Base-by-base conservation (phyloP, 1,140 invertebrate genomes). In the Sarcophaga bullata region DNA sequence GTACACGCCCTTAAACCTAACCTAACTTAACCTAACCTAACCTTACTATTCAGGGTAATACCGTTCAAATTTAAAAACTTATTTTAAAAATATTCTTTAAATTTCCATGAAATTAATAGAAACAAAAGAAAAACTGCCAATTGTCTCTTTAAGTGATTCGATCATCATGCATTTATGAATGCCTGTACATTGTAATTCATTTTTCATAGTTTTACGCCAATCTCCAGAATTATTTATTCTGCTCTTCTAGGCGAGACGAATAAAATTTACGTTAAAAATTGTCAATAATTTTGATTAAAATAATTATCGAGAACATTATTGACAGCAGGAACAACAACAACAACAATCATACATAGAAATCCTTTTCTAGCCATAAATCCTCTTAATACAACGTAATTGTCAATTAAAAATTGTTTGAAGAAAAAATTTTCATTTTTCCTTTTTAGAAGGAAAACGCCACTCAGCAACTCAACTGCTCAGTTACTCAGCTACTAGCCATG, bases 301-400 rank as follows among this genome's bases (percentile, higher is more conserved):
- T 76, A 76, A 76, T 76, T 76, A 49, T 49, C 8, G 73, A 76
- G 73, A 8, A 76, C 73, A 76, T 76, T 49, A 49, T 49, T 75
- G 73, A 76, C 62, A 68, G 62, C 10, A 52, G 19, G 10, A 25
- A 68, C 17, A n/a, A 68, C 62, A 25, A 25, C 17, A 19, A 68
- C 17, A 19, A 68, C 25, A 75, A 78, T 48, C 75, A 37, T 2
- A 37, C 17, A 78, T 78, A 78, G n/a, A n/a, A 78, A 78, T 78
- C 75, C 75, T 78, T 78, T 78, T 78, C 75, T 78, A 78, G 75
- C 75, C 75, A 78, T 78, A 78, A 78, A 78, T 78, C 75, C 75
- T 78, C 75, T 52, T 78, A 78, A 78, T 78, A 50, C 75, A 78
- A 78, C 62, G 62, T 78, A 78, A 78, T 78, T 78, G 75, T 78